Evolutionary conservation across 2,797 vertebrate species (phyloP), one percentile per base, ranked within the genome.

Genomic region (Synanceia verrucosa): DNA sequence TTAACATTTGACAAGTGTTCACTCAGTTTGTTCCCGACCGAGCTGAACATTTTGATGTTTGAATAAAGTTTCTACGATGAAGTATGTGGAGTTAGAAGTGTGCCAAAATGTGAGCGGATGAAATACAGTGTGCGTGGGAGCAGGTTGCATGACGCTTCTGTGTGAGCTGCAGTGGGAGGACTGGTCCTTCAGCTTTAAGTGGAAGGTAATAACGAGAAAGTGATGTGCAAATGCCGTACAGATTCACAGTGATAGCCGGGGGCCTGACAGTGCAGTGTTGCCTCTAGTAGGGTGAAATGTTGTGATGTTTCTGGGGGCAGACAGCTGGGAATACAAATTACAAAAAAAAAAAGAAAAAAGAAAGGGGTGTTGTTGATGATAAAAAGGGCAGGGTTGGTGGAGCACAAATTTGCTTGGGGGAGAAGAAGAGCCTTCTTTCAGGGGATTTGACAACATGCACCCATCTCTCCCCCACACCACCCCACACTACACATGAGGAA

Each of bases 371-470:
- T 31, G 41, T 10, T 73, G 62, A 70, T 58, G 64, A 70, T 75
- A 5, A 73, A 58, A 65, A 44, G 34, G 63, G 23, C 72, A 41
- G 60, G 11, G 60, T 12, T 59, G 51, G 41, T 10, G 19, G 36
- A 48, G 71, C 33, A 4, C 51, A 56, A 43, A 43, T 74, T 81
- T 31, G 46, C 73, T 63, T 14, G 39, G 63, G 80, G 60, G 52
- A 72, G 14, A 48, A 72, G 14, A 48, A 23, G 37, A 51, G 50
- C 55, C 59, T 33, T 47, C 14, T 73, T 56, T 66, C 51, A 46
- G n/a, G 68, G 62, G 56, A 77, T 76, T 67, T 73, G 74, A 81
- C 83, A 78, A 53, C 33, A 16, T 64, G 65, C 41, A 68, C 64
- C 69, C 74, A 76, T 77, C 74, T 81, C 64, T 55, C 65, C 69